Conservation (phyloP, 2,113 vertebrate genomes). For the Scomber scombrus region DNA sequence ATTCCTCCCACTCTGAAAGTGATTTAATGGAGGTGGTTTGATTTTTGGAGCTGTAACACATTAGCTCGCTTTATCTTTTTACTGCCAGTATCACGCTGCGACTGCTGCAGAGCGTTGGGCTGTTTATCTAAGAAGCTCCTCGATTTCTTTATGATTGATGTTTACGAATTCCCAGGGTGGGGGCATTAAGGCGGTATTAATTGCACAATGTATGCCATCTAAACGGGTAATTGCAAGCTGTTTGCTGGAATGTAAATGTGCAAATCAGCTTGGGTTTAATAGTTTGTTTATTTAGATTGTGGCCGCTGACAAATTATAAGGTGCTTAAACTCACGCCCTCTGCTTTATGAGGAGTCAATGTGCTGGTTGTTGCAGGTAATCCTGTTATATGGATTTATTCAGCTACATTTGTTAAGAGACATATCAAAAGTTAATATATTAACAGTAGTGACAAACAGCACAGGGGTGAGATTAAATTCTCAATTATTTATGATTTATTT, state of each 20-base stretch:
- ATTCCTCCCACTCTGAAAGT: slow-evolving; percentile 5
- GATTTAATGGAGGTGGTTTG: slow-evolving; percentile 22
- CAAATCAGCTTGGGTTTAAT: slow-evolving; percentile 52
- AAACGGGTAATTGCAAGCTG: slow-evolving; percentile 64
- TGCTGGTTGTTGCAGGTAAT: background rate
- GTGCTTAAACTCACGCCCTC: slow-evolving; percentile 39
- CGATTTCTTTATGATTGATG: slow-evolving; percentile 72
- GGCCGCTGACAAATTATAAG: slow-evolving; percentile 31
- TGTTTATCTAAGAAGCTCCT: slow-evolving; percentile 49
- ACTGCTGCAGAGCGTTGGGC: slow-evolving; percentile 35
- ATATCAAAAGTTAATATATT: background rate
- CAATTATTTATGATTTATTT: background rate
- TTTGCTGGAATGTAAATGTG: slow-evolving; percentile 62
- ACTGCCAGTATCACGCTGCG: slow-evolving; percentile 13
- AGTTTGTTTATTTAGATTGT: slow-evolving; percentile 49
- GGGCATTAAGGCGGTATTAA: slow-evolving; percentile 79
- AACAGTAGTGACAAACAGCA: background rate
- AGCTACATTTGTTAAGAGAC: background rate
- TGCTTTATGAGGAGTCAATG: slow-evolving; percentile 32
- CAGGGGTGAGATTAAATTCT: background rate
- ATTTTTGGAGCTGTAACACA: slow-evolving; percentile 20
- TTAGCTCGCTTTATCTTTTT: slow-evolving; percentile 20
- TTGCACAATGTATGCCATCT: slow-evolving; percentile 67
- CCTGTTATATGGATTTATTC: background rate
- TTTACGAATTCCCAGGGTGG: slow-evolving; percentile 66